Percentiles rank a stretch among this genome's conserved stretches.
These are phyloP conservation scores for Falco punctatus DNA, from an alignment of 2,113 vertebrate species.

Conservation along the genomic window DNA sequence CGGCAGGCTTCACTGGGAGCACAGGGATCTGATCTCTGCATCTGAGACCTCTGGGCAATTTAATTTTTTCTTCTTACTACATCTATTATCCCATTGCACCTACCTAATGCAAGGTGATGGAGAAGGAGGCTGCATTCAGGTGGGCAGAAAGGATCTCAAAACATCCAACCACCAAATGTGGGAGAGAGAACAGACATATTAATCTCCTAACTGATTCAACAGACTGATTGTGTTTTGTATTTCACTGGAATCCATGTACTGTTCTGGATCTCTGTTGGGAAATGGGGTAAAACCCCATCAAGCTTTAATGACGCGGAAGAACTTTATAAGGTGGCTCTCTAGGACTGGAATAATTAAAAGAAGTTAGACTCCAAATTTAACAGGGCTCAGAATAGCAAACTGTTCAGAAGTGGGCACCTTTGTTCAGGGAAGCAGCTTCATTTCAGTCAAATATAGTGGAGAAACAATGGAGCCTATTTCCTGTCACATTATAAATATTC, in stretches of 20 bases:
- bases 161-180: fast-evolving
- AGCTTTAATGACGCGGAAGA: not conserved
- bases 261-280: not conserved
- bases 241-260: not conserved
- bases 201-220: not conserved
- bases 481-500: conserved; percentile 5
- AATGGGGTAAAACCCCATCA: not conserved
- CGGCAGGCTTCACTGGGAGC: not conserved
- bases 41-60: not conserved
- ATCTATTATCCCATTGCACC: not conserved
- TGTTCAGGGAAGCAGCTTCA: not conserved
- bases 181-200: not conserved
- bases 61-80: not conserved
- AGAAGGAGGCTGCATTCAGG: not conserved
- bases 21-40: not conserved
- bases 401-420: not conserved
- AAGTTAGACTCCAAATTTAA: not conserved
- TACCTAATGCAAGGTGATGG: not conserved
- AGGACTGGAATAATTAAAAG: not conserved
- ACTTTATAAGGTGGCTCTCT: not conserved
- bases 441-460: conserved; percentile 14
- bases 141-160: not conserved
- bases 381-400: not conserved
- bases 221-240: not conserved
- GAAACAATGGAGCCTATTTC: conserved; percentile 33